Percentiles rank a stretch among this genome's conserved stretches.
Conservation (phyloP, 2,888 invertebrate species). For the Drosophila nigricruria region DNA sequence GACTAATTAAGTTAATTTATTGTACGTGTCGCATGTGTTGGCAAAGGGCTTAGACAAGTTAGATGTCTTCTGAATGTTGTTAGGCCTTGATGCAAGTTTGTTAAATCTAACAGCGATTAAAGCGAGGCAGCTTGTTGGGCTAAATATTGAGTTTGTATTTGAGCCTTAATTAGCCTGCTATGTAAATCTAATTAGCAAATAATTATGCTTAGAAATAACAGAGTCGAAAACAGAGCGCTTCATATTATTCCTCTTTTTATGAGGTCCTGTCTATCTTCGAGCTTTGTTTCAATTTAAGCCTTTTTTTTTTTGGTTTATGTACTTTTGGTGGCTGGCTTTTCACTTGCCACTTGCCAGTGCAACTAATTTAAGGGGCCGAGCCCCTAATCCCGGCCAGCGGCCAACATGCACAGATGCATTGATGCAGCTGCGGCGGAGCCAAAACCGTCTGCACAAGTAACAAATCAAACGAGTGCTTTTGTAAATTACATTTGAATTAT, state of each 20-base stretch:
- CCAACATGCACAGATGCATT: constrained; percentile 9
- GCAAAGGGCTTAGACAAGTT: constrained; percentile 19
- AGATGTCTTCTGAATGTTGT: background rate
- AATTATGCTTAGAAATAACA: constrained; percentile 46
- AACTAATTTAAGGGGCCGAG: constrained; percentile 60
- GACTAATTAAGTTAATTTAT: constrained; percentile 65
- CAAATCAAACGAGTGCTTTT: constrained; percentile 81
- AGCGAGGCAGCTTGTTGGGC: background rate
- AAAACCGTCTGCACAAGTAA: constrained; percentile 54
- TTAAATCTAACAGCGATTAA: background rate
- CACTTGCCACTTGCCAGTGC: constrained; percentile 31
- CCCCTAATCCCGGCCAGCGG: constrained; percentile 7
- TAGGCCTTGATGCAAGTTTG: background rate
- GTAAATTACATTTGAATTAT: constrained; percentile 81
- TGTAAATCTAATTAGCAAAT: constrained; percentile 64
- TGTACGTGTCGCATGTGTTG: constrained; percentile 51
- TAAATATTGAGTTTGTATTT: constrained; percentile 4
- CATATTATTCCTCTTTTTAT: constrained; percentile 5
- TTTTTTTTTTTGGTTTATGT: constrained; percentile 21
- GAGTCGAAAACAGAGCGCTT: background rate
- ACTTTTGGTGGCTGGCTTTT: constrained; percentile 40
- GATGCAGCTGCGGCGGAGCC: constrained; percentile 23
- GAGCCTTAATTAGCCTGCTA: constrained; percentile 57
- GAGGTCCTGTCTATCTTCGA: background rate
- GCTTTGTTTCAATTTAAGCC: constrained; percentile 4